phyloP scores from a whole-genome alignment of 1,140 invertebrate genomes.

The Dendroctonus ponderosae region DNA sequence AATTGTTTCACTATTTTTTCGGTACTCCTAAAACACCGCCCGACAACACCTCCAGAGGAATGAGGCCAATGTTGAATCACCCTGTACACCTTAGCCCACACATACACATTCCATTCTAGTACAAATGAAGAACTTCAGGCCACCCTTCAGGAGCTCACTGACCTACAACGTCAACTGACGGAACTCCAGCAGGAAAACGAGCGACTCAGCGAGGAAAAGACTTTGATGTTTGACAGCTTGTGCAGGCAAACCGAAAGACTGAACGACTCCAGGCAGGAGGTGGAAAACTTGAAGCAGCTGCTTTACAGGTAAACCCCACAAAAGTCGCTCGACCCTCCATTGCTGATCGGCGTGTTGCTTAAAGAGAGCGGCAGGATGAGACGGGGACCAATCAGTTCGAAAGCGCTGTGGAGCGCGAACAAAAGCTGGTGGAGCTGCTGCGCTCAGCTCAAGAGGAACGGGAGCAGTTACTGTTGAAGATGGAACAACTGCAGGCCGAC shows the following conservation, averaged over 20 bases:
- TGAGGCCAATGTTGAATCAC: too few relatives aligned
- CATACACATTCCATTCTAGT: constrained; percentile 51
- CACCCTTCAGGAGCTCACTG: constrained; percentile 87
- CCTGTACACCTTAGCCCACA: too few relatives aligned
- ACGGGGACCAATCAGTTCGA: constrained; percentile 58
- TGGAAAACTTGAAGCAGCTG: constrained; percentile 50
- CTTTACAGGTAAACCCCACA: constrained; percentile 34
- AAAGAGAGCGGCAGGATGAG: constrained; percentile 53
- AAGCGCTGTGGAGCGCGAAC: constrained; percentile 71
- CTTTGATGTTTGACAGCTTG: constrained; percentile 84
- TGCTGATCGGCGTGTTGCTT: background rate
- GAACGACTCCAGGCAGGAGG: constrained; percentile 75
- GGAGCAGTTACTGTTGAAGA: constrained; percentile 70
- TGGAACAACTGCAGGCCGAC: constrained; percentile 72
- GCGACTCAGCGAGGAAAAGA: constrained; percentile 81
- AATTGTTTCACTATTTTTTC: too few relatives aligned
- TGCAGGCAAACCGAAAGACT: constrained; percentile 89
- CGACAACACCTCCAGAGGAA: too few relatives aligned
- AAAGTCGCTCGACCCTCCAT: background rate
- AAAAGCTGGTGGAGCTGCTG: constrained; percentile 80
- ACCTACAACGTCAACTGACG: constrained; percentile 80
- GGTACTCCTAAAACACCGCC: too few relatives aligned
- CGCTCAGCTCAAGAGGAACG: constrained; percentile 82
- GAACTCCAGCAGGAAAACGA: constrained; percentile 88
- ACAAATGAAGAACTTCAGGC: constrained; percentile 96